Evolutionary conservation across 2,888 invertebrate species (phyloP), one percentile per base, ranked within the genome.

Genomic region (Nesidiocoris tenuis): DNA sequence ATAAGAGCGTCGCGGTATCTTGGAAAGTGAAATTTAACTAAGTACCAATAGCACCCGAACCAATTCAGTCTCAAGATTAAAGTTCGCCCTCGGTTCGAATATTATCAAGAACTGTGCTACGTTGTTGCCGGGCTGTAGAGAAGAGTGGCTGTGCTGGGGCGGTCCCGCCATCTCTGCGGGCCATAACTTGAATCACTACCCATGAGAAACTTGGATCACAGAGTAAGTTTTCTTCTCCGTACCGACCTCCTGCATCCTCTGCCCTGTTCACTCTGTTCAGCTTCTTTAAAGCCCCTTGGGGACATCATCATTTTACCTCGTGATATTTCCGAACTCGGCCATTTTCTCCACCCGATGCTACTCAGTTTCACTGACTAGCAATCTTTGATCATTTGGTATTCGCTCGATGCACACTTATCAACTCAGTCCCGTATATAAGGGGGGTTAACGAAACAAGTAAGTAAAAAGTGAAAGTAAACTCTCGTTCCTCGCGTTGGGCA

Each of bases 171-270:
- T 12, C 66, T 39, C 19, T 39, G 66, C 55, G 66, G 21, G 66
- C 19, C 66, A 66, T 66, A 66, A 66, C 66, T 66, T 55, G 55
- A 66, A 66, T 54, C 66, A 66, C 66, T 66, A 66, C 66, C 66
- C 66, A 66, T 55, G 66, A 66, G 66, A 66, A 66, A 66, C 66
- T 66, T 66, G 66, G 66, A 66, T 66, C 66, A 66, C 66, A 25
- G 54, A 66, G 39, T 66, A 39, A 66, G 55, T 66, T 66, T 66
- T 66, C 66, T 19, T 55, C 54, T 55, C 66, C 54, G 39, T 7
- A 17, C 17, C 66, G 21, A 12, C 55, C 55, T 21, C 19, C 66
- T 12, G 12, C 39, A 12, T 39, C 12, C 39, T 7, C 3, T 12
- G 39, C 12, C 39, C 12, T 3, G 3, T 39, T 12, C 3, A 3